Conservation (phyloP, 2,888 invertebrate genomes). For the Argynnis bischoffii region DNA sequence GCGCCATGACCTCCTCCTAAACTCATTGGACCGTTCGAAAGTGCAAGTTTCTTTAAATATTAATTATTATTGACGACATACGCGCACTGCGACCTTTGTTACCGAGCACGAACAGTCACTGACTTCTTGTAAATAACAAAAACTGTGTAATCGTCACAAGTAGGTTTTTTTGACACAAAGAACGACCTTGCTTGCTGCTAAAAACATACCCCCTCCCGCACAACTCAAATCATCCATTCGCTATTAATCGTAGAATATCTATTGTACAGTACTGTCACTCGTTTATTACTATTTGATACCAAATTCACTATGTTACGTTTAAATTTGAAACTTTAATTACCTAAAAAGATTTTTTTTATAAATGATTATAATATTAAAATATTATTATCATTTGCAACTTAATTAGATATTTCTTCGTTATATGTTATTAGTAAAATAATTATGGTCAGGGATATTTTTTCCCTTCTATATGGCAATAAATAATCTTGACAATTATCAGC, state of each 20-base stretch:
- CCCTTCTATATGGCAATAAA: not conserved
- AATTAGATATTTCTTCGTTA: not conserved
- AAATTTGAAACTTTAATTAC: no score
- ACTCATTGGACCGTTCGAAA: constrained; percentile 89
- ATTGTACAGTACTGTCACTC: not conserved
- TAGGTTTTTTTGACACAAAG: constrained; percentile 83
- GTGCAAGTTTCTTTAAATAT: constrained; percentile 61
- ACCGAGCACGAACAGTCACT: constrained; percentile 67
- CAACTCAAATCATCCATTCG: constrained; percentile 34
- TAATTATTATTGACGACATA: constrained; percentile 63
- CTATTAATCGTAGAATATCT: constrained; percentile 13
- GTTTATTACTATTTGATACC: constrained; percentile 1
- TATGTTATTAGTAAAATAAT: not conserved
- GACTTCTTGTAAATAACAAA: constrained; percentile 66
- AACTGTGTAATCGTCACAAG: constrained; percentile 70
- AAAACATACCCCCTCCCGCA: constrained; percentile 79
- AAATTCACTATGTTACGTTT: not conserved
- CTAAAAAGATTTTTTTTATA: no score
- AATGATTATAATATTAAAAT: no score
- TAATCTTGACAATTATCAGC: constrained; percentile 7
- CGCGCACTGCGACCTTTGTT: constrained; percentile 62
- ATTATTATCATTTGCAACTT: no score
- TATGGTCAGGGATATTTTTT: not conserved
- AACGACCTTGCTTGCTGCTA: constrained; percentile 82
- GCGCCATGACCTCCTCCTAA: constrained; percentile 87